Evolutionary conservation across 2,888 invertebrate species (phyloP).

Genomic region (Ectobius pallidus): DNA sequence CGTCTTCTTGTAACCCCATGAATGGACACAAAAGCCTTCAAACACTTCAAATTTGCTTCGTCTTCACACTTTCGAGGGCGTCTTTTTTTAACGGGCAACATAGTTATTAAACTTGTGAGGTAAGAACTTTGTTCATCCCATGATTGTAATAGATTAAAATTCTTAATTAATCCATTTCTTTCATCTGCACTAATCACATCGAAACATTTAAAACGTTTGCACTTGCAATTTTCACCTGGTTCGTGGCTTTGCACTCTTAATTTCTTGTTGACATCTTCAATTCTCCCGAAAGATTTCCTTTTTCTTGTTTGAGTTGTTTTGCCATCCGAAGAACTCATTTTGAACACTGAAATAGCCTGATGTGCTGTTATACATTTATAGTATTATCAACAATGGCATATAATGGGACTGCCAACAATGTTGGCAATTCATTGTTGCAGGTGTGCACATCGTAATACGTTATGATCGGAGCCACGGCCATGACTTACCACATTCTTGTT

Average conservation of each 20-base stretch:
- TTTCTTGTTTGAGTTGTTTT: too few relatives aligned
- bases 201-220: not conserved
- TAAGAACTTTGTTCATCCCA: conserved; percentile 1
- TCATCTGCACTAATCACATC: conserved; percentile 19
- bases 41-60: conserved; percentile 10
- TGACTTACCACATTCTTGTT: not conserved
- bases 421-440: not conserved
- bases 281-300: too few relatives aligned
- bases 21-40: conserved; percentile 14
- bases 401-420: not conserved
- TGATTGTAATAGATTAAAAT: conserved; percentile 15
- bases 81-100: not conserved
- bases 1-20: conserved; percentile 15
- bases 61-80: conserved; percentile 7
- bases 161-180: conserved; percentile 17
- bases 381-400: conserved; percentile 1
- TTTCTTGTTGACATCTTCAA: too few relatives aligned
- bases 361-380: not conserved
- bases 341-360: too few relatives aligned
- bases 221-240: too few relatives aligned
- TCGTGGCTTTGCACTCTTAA: conserved; percentile 9
- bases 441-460: not conserved
- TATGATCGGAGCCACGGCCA: not conserved
- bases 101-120: conserved; percentile 9
- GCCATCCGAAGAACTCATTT: too few relatives aligned